phyloP scores from a whole-genome alignment of 2,888 invertebrate genomes.

The Phaedon cochleariae region DNA sequence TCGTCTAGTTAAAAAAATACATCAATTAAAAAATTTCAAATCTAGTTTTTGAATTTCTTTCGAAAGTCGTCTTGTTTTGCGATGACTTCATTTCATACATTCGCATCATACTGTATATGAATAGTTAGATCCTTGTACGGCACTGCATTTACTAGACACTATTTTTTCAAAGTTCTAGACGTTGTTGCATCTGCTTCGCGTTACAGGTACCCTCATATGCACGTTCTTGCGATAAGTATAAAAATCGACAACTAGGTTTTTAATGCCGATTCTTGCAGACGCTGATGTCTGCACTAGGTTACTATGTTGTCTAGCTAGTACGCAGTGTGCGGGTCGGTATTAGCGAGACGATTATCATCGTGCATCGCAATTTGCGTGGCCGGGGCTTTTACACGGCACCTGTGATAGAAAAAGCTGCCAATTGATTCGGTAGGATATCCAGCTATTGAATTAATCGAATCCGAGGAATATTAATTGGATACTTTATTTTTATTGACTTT shows the following conservation, averaged over 20 bases:
- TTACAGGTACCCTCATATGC: constrained; percentile 42
- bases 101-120: too few relatives aligned
- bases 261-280: constrained; percentile 42
- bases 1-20: too few relatives aligned
- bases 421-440: not conserved
- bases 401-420: not conserved
- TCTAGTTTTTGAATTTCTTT: too few relatives aligned
- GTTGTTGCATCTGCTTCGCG: constrained; percentile 36
- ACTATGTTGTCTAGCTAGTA: constrained; percentile 49
- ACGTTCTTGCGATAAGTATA: constrained; percentile 21
- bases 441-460: not conserved
- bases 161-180: constrained; percentile 35
- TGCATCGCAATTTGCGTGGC: not conserved
- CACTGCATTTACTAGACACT: constrained; percentile 27
- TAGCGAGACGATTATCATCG: not conserved
- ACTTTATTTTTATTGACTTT: too few relatives aligned
- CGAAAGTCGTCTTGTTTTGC: too few relatives aligned
- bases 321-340: constrained; percentile 13
- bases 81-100: too few relatives aligned
- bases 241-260: constrained; percentile 46
- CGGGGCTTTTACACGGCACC: not conserved
- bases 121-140: too few relatives aligned
- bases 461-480: too few relatives aligned
- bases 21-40: too few relatives aligned
- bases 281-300: constrained; percentile 47